Evolutionary conservation across 2,797 vertebrate species (phyloP), one percentile per base, ranked within the genome.

Genomic region (Passerculus sandwichensis): DNA sequence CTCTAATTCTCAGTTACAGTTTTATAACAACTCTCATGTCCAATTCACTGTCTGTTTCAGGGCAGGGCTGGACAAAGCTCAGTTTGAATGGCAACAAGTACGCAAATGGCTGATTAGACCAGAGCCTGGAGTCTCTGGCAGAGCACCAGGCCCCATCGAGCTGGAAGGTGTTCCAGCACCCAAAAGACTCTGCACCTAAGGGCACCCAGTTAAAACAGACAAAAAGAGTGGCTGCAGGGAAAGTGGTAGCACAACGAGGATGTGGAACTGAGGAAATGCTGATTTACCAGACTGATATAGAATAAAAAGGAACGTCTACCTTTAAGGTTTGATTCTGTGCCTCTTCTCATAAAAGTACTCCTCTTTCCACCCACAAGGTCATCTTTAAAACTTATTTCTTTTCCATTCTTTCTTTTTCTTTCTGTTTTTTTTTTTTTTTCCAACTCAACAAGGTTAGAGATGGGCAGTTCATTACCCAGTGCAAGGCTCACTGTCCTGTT

Each of bases 61-160:
- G 79, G n/a, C 7, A 42, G 19, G 11, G 25, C 11, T 53, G 60
- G 32, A 48, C 25, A 75, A 85, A 85, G n/a, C 60, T 82, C 60
- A 25, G 10, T 87, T 56, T 79, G 60, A 75, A 81, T n/a, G 21
- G 60, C 13, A 64, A 60, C 26, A 36, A 2, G 1, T 45, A 81
- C 0, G 0, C 70, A 80, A 85, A 23, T 6, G 4, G 47, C 5
- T 80, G 45, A 59, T 65, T 48, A 91, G 29, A 36, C 32, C 34
- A 36, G 18, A 38, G 18, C 17, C 44, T 59, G 47, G 76, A 74
- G 56, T 34, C 50, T 27, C 57, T 69, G 23, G 26, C 47, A 20
- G 15, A 81, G 10, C 44, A 83, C 25, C n/a, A 78, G 19, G 7
- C n/a, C 23, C 8, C 22, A 7, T 50, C 0, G 0, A 75, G 44